These are phyloP conservation scores for Arenaria interpres DNA, from an alignment of 2,113 vertebrate genomes.

Conservation along the genomic window DNA sequence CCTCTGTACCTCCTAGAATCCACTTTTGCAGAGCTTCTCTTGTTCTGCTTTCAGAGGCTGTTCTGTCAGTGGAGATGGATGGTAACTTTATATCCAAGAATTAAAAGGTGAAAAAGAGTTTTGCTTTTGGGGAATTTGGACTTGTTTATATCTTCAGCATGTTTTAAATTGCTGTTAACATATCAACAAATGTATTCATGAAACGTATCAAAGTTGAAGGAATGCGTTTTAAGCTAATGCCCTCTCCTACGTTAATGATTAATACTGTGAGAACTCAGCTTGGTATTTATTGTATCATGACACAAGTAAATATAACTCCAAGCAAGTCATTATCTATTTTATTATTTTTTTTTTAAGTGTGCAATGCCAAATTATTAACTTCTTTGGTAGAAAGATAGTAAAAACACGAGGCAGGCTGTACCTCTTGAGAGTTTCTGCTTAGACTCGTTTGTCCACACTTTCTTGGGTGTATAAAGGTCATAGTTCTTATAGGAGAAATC, in stretches of 20 bases:
- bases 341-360: neutral
- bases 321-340: neutral
- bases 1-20: neutral
- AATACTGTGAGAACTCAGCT: slow-evolving; percentile 3
- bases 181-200: neutral
- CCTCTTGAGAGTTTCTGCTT: neutral
- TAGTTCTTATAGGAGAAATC: neutral
- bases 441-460: neutral
- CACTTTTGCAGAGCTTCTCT: neutral
- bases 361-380: slow-evolving; percentile 38
- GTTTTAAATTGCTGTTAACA: neutral
- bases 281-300: slow-evolving; percentile 9
- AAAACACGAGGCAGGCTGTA: neutral
- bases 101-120: neutral
- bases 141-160: neutral
- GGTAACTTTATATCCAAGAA: neutral
- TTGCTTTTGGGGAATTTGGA: neutral
- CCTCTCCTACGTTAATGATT: slow-evolving; percentile 21
- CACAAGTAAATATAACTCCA: slow-evolving; percentile 29
- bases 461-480: neutral
- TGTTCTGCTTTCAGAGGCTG: neutral
- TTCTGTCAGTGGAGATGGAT: neutral
- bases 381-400: neutral
- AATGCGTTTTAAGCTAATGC: neutral
- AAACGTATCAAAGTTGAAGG: neutral